phyloP scores from a whole-genome alignment of 2,797 vertebrate genomes.

The Hyperoplus lanceolatus region DNA sequence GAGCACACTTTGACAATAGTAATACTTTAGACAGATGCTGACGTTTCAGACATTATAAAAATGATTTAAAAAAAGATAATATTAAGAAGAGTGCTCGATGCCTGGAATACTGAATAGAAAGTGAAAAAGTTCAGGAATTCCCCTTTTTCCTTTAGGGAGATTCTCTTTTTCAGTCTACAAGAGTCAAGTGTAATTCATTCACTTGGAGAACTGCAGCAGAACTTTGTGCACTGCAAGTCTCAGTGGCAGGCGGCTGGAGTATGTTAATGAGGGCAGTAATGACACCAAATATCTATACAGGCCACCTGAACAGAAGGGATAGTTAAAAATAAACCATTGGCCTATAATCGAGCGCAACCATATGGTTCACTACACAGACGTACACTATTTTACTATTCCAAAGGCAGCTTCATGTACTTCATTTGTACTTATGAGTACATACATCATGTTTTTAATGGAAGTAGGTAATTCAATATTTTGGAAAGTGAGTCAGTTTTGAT shows the following conservation, averaged over 20 bases:
- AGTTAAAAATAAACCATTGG: slow-evolving; percentile 46
- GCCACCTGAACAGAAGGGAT: slow-evolving; percentile 33
- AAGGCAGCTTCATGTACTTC: slow-evolving; percentile 1
- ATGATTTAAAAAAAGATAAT: slow-evolving; percentile 1
- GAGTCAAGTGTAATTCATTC: slow-evolving; percentile 53
- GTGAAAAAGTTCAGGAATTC: slow-evolving; percentile 21
- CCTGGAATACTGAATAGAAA: slow-evolving; percentile 17
- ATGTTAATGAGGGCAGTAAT: slow-evolving; percentile 49
- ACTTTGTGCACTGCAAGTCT: slow-evolving; percentile 35
- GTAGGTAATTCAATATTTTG: background rate
- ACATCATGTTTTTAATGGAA: background rate
- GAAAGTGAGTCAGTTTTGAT: background rate
- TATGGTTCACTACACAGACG: slow-evolving; percentile 7
- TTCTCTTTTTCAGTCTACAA: slow-evolving; percentile 40
- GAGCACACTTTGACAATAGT: slow-evolving; percentile 29
- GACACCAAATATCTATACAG: slow-evolving; percentile 27
- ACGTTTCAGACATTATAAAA: slow-evolving; percentile 13
- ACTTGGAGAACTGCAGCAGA: slow-evolving; percentile 32
- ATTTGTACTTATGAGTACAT: background rate
- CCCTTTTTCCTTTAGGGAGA: slow-evolving; percentile 28
- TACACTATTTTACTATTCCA: background rate
- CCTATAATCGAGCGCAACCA: slow-evolving; percentile 3
- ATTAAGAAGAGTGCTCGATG: background rate
- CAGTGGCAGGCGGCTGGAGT: slow-evolving; percentile 13
- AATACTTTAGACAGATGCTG: slow-evolving; percentile 27